Evolutionary conservation across 2,797 vertebrate genomes (phyloP).

Genomic region (Mallotus villosus): DNA sequence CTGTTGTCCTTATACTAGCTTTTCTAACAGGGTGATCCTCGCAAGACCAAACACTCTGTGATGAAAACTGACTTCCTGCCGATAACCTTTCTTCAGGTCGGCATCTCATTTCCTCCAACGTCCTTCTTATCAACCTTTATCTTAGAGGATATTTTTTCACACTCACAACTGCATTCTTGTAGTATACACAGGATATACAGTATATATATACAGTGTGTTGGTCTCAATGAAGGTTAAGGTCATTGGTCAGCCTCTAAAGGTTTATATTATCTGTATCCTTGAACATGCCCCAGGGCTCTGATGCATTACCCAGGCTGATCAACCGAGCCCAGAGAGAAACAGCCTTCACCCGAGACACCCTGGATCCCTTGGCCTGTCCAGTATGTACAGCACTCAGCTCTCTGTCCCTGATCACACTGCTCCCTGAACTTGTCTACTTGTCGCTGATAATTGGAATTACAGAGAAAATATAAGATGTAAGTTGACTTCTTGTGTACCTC

Average conservation of each 20-base stretch:
- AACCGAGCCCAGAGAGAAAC: constrained; percentile 42
- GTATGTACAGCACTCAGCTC: constrained; percentile 46
- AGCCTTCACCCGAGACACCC: constrained; percentile 54
- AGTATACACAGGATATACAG: neutral
- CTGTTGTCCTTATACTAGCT: constrained; percentile 4
- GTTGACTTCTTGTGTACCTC: neutral
- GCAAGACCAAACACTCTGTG: constrained; percentile 43
- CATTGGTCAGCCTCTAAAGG: neutral
- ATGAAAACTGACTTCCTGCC: constrained; percentile 56
- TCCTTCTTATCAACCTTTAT: constrained; percentile 6
- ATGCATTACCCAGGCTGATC: constrained; percentile 27
- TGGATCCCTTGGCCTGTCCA: constrained; percentile 34
- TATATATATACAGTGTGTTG: neutral
- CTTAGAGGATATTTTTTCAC: too few relatives aligned
- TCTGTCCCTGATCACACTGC: neutral
- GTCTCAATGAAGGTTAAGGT: constrained; percentile 1
- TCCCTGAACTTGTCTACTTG: neutral
- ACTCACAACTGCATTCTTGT: neutral
- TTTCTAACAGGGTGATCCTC: constrained; percentile 40
- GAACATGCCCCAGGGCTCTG: constrained; percentile 48
- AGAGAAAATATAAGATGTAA: constrained; percentile 4
- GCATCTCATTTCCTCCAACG: constrained; percentile 3
- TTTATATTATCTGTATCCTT: constrained; percentile 18
- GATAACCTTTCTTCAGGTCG: constrained; percentile 49
- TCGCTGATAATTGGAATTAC: neutral